Percentiles rank a stretch among this genome's conserved stretches.
Conservation (phyloP, 2,113 vertebrate species). For the Oncorhynchus gorbuscha region DNA sequence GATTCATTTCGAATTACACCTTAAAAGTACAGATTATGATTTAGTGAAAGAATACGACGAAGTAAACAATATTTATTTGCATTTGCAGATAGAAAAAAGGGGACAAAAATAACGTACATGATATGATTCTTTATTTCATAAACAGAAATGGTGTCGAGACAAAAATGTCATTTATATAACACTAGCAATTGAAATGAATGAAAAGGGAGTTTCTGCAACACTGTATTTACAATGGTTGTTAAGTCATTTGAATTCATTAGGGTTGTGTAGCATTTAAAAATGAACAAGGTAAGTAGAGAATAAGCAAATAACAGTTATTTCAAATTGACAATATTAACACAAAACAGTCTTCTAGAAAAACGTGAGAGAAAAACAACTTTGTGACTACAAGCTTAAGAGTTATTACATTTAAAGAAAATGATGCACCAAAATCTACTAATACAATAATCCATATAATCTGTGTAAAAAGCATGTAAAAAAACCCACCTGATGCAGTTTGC, state of each 20-base stretch:
- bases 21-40: too few species aligned
- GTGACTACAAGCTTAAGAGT: conserved; percentile 87
- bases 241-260: conserved; percentile 92
- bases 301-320: conserved; percentile 97
- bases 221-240: conserved; percentile 97
- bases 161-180: conserved; percentile 92
- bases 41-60: conserved; percentile 12
- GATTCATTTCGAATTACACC: too few species aligned
- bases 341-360: conserved; percentile 95
- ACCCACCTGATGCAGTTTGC: conserved; percentile 99
- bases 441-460: conserved; percentile 99
- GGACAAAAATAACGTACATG: conserved; percentile 81
- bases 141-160: conserved; percentile 99
- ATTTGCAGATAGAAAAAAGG: neutral
- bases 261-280: conserved; percentile 86
- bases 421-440: conserved; percentile 94
- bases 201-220: conserved; percentile 93
- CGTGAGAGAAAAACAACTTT: conserved; percentile 74
- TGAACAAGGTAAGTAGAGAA: conserved; percentile 94
- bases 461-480: conserved; percentile 99
- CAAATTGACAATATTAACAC: conserved; percentile 98
- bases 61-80: too few species aligned
- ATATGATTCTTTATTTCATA: conserved; percentile 99
- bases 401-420: conserved; percentile 90
- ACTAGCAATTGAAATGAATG: conserved; percentile 98